Percentiles rank a stretch among this genome's conserved stretches.
Evolutionary conservation across 2,113 vertebrate species (phyloP).

Genomic region (Xiphias gladius): DNA sequence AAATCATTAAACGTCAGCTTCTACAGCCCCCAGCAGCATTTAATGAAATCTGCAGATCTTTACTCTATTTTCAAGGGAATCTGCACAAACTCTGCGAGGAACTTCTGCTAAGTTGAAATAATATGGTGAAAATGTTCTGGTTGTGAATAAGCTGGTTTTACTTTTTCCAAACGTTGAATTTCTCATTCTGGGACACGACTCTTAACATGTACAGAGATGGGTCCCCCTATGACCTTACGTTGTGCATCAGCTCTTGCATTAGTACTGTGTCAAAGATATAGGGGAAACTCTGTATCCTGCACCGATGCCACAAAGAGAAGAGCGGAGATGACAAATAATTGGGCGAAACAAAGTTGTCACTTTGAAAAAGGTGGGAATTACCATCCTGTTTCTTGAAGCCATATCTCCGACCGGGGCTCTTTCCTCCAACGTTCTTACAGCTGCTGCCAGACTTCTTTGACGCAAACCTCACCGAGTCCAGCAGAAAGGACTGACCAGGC

Average conservation of each 20-base stretch:
- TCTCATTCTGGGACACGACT: neutral
- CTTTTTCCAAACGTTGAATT: neutral
- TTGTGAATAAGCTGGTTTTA: neutral
- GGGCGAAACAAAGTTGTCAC: neutral
- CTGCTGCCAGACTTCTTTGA: slow-evolving; percentile 92
- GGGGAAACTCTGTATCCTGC: too few species aligned
- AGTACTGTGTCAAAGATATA: neutral
- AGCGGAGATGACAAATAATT: neutral
- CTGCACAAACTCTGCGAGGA: too few species aligned
- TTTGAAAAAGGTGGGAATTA: slow-evolving; percentile 52
- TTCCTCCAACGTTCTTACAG: slow-evolving; percentile 91
- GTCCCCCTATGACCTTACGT: neutral
- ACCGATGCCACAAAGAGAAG: too few species aligned
- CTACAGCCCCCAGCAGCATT: too few species aligned
- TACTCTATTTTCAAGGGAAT: neutral
- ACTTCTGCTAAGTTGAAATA: too few species aligned
- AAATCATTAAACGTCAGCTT: neutral
- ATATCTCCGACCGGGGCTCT: slow-evolving; percentile 88
- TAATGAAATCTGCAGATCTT: neutral
- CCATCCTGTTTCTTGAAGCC: slow-evolving; percentile 93
- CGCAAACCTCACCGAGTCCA: slow-evolving; percentile 85
- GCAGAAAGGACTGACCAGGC: slow-evolving; percentile 55
- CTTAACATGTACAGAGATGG: neutral
- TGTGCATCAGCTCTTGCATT: neutral
- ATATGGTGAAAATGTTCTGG: too few species aligned